Evolutionary conservation across 2,888 invertebrate genomes (phyloP).

Genomic region (Cheilosia pagana): DNA sequence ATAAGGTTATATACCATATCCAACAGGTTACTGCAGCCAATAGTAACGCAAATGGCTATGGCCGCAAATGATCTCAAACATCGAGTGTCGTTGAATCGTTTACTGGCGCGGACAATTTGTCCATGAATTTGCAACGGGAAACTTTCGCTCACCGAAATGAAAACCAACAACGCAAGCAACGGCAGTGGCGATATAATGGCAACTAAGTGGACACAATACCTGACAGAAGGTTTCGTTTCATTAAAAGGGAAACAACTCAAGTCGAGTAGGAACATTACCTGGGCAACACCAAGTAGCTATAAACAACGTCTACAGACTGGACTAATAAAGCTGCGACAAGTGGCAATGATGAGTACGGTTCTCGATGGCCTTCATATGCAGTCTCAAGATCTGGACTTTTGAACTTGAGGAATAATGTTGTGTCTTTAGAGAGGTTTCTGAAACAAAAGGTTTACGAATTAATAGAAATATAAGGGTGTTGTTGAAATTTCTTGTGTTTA

Average conservation of each 20-base stretch:
- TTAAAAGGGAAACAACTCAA: not conserved
- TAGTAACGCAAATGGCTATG: slow-evolving; percentile 85
- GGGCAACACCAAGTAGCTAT: slow-evolving; percentile 85
- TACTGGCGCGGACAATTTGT: slow-evolving; percentile 85
- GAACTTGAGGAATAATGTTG: slow-evolving; percentile 87
- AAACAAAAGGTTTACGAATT: not conserved
- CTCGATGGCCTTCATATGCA: slow-evolving; percentile 87
- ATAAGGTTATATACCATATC: slow-evolving; percentile 84
- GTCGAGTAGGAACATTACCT: slow-evolving; percentile 80
- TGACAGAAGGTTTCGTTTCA: slow-evolving; percentile 43
- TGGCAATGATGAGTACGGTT: slow-evolving; percentile 87
- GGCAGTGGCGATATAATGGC: slow-evolving; percentile 81
- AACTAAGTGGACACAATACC: slow-evolving; percentile 80
- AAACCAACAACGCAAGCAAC: slow-evolving; percentile 81
- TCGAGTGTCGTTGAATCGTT: slow-evolving; percentile 85
- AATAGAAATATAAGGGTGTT: not conserved
- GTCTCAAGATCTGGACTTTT: slow-evolving; percentile 87
- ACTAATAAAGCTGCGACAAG: slow-evolving; percentile 87
- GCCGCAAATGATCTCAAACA: slow-evolving; percentile 85
- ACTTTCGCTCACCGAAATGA: slow-evolving; percentile 83
- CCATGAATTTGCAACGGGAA: slow-evolving; percentile 83
- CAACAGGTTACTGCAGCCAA: slow-evolving; percentile 86
- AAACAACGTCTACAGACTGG: slow-evolving; percentile 85
- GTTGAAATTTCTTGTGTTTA: slow-evolving; percentile 74
- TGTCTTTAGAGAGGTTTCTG: slow-evolving; percentile 87